Evolutionary conservation across 1,140 invertebrate genomes (phyloP).

Genomic region (Bombus waltoni): DNA sequence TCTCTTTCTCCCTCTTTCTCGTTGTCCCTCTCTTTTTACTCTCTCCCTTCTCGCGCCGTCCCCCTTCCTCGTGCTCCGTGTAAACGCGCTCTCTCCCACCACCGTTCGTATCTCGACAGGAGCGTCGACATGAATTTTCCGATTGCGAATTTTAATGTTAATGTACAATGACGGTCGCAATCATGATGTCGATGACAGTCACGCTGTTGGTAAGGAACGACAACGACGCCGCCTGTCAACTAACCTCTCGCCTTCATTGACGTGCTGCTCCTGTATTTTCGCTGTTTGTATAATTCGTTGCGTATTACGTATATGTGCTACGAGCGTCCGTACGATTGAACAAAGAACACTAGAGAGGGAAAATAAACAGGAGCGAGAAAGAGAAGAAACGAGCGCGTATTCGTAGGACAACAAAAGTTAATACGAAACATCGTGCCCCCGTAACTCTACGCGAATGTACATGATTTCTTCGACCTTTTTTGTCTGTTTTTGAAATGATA

Average conservation of each 20-base stretch:
- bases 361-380: not conserved
- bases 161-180: not conserved
- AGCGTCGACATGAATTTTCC: slow-evolving; percentile 59
- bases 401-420: slow-evolving; percentile 47
- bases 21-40: slow-evolving; percentile 24
- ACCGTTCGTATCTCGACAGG: slow-evolving; percentile 10
- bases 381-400: not conserved
- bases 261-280: slow-evolving; percentile 37
- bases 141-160: slow-evolving; percentile 52
- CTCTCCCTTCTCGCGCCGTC: not conserved
- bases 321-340: not conserved
- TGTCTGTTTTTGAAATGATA: slow-evolving; percentile 3
- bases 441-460: slow-evolving; percentile 49
- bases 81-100: slow-evolving; percentile 55
- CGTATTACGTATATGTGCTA: slow-evolving; percentile 33
- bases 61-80: slow-evolving; percentile 39
- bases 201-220: slow-evolving; percentile 21
- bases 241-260: slow-evolving; percentile 57
- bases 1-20: slow-evolving; percentile 16
- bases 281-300: slow-evolving; percentile 18
- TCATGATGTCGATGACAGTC: slow-evolving; percentile 8
- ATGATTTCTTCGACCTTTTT: slow-evolving; percentile 9
- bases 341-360: not conserved
- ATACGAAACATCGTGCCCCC: slow-evolving; percentile 40
- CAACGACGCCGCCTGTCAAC: slow-evolving; percentile 49